Base-by-base conservation (phyloP, 2,113 vertebrate genomes). In the Haemorhous mexicanus region DNA sequence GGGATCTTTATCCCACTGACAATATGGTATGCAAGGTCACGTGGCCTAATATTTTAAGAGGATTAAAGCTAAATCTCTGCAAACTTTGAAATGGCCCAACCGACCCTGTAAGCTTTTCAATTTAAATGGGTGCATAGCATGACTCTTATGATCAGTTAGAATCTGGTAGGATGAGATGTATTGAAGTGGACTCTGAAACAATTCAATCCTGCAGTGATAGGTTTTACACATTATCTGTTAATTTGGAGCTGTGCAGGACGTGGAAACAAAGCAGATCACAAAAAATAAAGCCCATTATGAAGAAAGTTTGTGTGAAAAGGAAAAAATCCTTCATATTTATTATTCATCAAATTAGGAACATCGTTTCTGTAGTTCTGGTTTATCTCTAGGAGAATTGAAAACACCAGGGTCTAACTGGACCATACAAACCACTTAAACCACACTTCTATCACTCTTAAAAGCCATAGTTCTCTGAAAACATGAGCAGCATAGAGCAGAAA, bases 1-100 rank as follows among this genome's bases (percentile, higher is more conserved):
- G 89, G 87, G 67, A 90, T 93, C 83, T 97, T 97, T 96, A 91
- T 96, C 74, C 95, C 79, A 35, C 88, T 77, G 78, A 96, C 96
- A 96, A 94, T 89, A 89, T 91, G 95, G 91, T 89, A 96, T 97
- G 93, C 94, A 96, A 96, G 96, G 95, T 97, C 95, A 95, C 92
- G 91, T 92, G 93, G 91, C 81, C 96, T 96, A 95, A 96, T 98
- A 97, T 95, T 96, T 96, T 97, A 98, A 98, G 97, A 98, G 97
- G 98, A 98, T 98, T 98, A 97, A 75, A 28, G 17, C 58, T 96
- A 95, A 97, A 93, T 96, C 97, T 94, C 90, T 88, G 26, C 88
- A 97, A 98, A 97, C 97, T 98, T 98, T 97, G 97, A 98, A 98
- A 97, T n/a, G 93, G 94, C 84, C 95, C 96, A 97, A 58, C 89